phyloP scores from a whole-genome alignment of 2,888 invertebrate genomes.

The Cerastis leucographa region DNA sequence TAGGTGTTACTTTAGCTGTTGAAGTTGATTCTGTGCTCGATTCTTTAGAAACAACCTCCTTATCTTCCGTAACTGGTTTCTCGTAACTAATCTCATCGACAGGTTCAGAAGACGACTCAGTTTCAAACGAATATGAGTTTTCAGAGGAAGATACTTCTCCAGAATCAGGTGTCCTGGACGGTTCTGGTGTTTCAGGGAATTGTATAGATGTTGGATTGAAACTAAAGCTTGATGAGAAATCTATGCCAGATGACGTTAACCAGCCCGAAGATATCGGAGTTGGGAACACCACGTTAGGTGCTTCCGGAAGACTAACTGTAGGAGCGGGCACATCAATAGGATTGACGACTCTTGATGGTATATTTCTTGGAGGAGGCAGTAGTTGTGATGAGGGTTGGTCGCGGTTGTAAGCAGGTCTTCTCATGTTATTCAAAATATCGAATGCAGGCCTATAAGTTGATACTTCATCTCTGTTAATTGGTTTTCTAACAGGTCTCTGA shows the following conservation, averaged over 20 bases:
- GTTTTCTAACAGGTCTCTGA: constrained; percentile 81
- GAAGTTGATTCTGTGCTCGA: constrained; percentile 69
- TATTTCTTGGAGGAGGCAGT: constrained; percentile 83
- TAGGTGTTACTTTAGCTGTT: constrained; percentile 65
- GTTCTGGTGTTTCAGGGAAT: constrained; percentile 74
- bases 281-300: constrained; percentile 84
- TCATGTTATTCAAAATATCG: constrained; percentile 82
- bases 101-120: constrained; percentile 78
- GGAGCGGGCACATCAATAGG: constrained; percentile 72
- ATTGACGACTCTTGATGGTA: constrained; percentile 73
- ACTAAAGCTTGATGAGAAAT: constrained; percentile 85
- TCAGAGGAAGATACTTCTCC: constrained; percentile 73
- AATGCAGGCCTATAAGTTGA: constrained; percentile 87
- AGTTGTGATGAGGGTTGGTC: constrained; percentile 85
- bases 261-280: constrained; percentile 86
- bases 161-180: constrained; percentile 72
- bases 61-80: constrained; percentile 71
- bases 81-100: constrained; percentile 71
- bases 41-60: constrained; percentile 69
- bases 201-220: constrained; percentile 83
- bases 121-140: constrained; percentile 78
- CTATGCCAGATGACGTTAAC: constrained; percentile 86
- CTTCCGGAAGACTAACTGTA: constrained; percentile 67
- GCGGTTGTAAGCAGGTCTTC: constrained; percentile 80
- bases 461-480: constrained; percentile 81